Conservation (phyloP, 2,888 invertebrate genomes). For the Euspilapteryx auroguttella region DNA sequence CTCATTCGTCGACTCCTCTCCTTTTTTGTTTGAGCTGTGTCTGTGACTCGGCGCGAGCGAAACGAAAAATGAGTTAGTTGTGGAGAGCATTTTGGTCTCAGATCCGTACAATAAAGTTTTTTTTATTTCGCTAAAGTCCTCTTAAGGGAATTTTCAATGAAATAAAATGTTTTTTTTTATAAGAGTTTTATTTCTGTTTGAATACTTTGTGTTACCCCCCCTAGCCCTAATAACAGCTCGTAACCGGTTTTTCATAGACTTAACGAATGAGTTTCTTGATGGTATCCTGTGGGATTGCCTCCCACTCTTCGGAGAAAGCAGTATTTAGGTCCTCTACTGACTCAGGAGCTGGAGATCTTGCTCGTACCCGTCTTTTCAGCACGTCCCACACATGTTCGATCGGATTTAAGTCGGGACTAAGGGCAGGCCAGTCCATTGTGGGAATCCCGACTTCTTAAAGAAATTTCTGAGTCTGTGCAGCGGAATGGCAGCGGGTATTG, state of each 20-base stretch:
- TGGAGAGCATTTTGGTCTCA: too few species aligned
- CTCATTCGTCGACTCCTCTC: too few species aligned
- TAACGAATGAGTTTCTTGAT: slow-evolving; percentile 6
- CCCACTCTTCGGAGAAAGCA: background rate
- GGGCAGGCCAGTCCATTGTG: slow-evolving; percentile 11
- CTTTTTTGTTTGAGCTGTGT: too few species aligned
- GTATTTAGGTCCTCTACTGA: background rate
- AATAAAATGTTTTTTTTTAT: too few species aligned
- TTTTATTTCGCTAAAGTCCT: too few species aligned
- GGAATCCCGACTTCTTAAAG: background rate
- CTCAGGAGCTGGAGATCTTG: slow-evolving; percentile 1
- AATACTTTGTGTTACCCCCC: slow-evolving; percentile 8
- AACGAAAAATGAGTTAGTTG: too few species aligned
- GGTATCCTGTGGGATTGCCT: background rate
- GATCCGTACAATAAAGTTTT: too few species aligned
- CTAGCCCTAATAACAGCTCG: slow-evolving; percentile 9
- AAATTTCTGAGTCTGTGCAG: background rate
- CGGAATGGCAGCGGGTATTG: slow-evolving; percentile 4
- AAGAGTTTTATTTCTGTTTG: too few species aligned
- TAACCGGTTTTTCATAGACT: slow-evolving; percentile 8
- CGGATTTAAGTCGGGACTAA: slow-evolving; percentile 13
- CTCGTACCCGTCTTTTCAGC: slow-evolving; percentile 7
- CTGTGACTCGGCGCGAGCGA: too few species aligned
- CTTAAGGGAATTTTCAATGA: too few species aligned
- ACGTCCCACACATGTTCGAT: slow-evolving; percentile 11